Base-by-base conservation (phyloP, 1,140 invertebrate genomes). In the Caligus rogercresseyi region DNA sequence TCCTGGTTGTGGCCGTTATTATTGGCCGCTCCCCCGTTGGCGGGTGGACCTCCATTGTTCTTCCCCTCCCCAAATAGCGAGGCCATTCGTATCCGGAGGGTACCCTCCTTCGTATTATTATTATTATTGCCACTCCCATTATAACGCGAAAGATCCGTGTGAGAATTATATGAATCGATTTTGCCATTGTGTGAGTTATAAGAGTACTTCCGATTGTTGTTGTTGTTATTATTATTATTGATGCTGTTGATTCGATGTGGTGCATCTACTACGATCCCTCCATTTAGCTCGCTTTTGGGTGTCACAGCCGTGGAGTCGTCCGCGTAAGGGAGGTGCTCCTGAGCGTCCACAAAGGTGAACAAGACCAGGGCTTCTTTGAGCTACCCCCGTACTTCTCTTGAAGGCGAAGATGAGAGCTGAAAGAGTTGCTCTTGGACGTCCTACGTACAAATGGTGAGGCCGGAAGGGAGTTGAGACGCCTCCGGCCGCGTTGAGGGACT, bases 291-390 rank as follows among this genome's bases (percentile, higher is more conserved):
- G 58, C 89, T 94, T 86, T 94, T 93, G 14, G 93, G 93, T 53
- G 92, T 97, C 1, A 95, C 92, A 56, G 92, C 93, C 70, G 91
- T 91, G 54, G 90, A 95, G 74, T 96, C 92, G 73, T 97, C 93
- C 23, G 91, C 92, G 74, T 91, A 97, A 15, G 93, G 93, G 69
- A 97, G 80, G 74, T 95, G 89, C 76, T 93, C 89, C 69, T 75
- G 73, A 62, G 89, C 90, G 73, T 96, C 92, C 70, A 94, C 78
- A 77, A 92, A 93, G 58, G 88, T 92, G 68, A 89, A 92, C 58
- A 93, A 77, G 52, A 96, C 90, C 63, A 96, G 77, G 92, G 91
- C 72, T 94, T 94, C 65, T 87, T 81, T n/a, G 73, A 94, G 62
- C 84, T 84, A 71, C 88, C 88, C 64, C 88, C 79, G 74, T 89